Evolutionary conservation across 2,888 invertebrate species (phyloP).

Genomic region (Amphiduros pacificus): DNA sequence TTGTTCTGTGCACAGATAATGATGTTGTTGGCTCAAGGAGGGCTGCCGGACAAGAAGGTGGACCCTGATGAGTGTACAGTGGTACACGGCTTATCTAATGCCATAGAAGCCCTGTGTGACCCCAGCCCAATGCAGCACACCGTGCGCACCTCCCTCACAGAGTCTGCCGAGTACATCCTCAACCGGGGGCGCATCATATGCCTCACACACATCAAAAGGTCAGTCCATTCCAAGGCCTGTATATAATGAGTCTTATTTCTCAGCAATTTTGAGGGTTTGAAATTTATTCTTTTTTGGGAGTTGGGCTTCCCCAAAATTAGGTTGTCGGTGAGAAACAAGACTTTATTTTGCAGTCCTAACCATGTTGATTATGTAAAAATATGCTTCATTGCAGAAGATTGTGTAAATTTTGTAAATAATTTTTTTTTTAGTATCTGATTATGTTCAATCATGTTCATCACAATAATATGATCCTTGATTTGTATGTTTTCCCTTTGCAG

Average conservation of each 20-base stretch:
- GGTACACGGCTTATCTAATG: slow-evolving; percentile 81
- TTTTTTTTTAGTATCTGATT: too few species aligned
- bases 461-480: neutral
- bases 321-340: too few species aligned
- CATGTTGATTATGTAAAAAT: too few species aligned
- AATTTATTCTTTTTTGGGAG: too few species aligned
- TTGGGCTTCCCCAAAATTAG: too few species aligned
- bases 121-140: slow-evolving; percentile 76
- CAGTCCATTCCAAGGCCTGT: too few species aligned
- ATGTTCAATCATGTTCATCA: too few species aligned
- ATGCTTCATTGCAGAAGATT: too few species aligned
- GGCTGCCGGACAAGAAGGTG: slow-evolving; percentile 65
- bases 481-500: slow-evolving; percentile 59
- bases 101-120: slow-evolving; percentile 83
- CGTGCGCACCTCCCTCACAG: slow-evolving; percentile 62
- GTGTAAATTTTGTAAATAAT: too few species aligned
- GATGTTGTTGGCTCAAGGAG: slow-evolving; percentile 80
- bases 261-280: too few species aligned
- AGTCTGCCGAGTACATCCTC: slow-evolving; percentile 53
- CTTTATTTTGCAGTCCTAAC: too few species aligned
- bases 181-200: slow-evolving; percentile 84
- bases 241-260: too few species aligned
- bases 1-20: slow-evolving; percentile 67
- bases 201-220: slow-evolving; percentile 78
- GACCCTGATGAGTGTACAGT: slow-evolving; percentile 60